These are phyloP conservation scores for Bufotes viridis DNA, from an alignment of 2,797 vertebrate genomes.

Conservation along the genomic window DNA sequence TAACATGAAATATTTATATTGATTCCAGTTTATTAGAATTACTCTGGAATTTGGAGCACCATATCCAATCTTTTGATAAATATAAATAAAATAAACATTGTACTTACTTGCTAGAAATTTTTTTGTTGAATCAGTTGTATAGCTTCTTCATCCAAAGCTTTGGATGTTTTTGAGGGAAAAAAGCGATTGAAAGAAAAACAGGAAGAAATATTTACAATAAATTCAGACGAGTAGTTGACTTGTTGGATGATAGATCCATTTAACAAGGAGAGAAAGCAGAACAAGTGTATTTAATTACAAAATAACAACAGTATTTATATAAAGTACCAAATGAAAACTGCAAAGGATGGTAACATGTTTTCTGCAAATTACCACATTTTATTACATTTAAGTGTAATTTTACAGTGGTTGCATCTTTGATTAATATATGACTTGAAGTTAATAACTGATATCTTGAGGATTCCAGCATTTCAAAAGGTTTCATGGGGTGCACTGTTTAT, in stretches of 20 bases:
- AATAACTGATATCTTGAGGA: too few relatives aligned
- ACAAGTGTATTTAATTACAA: neutral
- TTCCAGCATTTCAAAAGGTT: too few relatives aligned
- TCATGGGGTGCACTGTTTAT: too few relatives aligned
- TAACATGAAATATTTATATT: too few relatives aligned
- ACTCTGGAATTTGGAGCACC: too few relatives aligned
- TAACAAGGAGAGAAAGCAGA: conserved; percentile 38
- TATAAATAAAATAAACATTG: neutral
- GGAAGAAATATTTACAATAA: conserved; percentile 73
- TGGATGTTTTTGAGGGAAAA: conserved; percentile 66
- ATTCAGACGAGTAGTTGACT: conserved; percentile 67
- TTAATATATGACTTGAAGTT: too few relatives aligned
- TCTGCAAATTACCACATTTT: too few relatives aligned
- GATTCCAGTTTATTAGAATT: too few relatives aligned
- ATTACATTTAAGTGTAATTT: neutral
- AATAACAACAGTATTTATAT: neutral
- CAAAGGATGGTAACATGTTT: too few relatives aligned
- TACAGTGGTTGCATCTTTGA: too few relatives aligned
- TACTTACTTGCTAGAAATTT: conserved; percentile 75
- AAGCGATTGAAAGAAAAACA: conserved; percentile 74
- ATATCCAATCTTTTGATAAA: neutral
- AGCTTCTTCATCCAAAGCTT: conserved; percentile 67
- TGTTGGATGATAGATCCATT: conserved; percentile 61
- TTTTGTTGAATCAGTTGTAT: conserved; percentile 71
- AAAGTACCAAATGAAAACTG: too few relatives aligned